Percentiles rank a stretch among this genome's conserved stretches.
Conservation (phyloP, 2,888 invertebrate genomes). For the Stomorhina lunata region DNA sequence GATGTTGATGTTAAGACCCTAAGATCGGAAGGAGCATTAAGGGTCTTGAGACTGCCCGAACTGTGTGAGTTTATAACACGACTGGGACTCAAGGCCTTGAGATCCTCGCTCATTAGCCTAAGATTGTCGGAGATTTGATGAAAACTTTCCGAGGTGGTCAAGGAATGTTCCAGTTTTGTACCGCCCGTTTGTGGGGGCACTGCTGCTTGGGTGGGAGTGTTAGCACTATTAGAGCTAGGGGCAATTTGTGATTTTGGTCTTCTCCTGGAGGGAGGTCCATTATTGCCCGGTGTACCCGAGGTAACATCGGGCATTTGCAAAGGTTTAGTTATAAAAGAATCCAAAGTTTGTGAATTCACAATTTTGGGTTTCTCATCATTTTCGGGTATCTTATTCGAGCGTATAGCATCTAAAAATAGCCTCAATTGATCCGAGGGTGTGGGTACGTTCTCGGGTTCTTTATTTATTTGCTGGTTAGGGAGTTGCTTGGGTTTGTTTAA, state of each 20-base stretch:
- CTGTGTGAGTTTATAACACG: slow-evolving; percentile 72
- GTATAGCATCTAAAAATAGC: slow-evolving; percentile 79
- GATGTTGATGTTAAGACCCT: slow-evolving; percentile 72
- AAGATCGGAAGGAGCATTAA: slow-evolving; percentile 69
- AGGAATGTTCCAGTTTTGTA: slow-evolving; percentile 73
- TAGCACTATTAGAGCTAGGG: slow-evolving; percentile 53
- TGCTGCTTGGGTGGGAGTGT: slow-evolving; percentile 69
- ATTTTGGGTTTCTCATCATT: slow-evolving; percentile 74
- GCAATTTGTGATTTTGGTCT: slow-evolving; percentile 42
- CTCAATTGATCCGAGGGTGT: slow-evolving; percentile 80
- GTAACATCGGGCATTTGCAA: slow-evolving; percentile 77
- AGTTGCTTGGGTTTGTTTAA: neutral
- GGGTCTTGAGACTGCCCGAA: slow-evolving; percentile 71
- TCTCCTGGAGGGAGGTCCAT: slow-evolving; percentile 56
- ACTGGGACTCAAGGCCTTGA: slow-evolving; percentile 78
- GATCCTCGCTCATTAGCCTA: slow-evolving; percentile 79
- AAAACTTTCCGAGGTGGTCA: slow-evolving; percentile 78
- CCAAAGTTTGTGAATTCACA: slow-evolving; percentile 74
- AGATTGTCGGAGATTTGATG: slow-evolving; percentile 79
- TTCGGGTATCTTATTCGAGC: slow-evolving; percentile 79
- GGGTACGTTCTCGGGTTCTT: slow-evolving; percentile 70
- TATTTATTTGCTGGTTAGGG: too few species aligned
- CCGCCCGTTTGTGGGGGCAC: slow-evolving; percentile 43
- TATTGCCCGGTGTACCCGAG: slow-evolving; percentile 72
- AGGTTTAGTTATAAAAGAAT: slow-evolving; percentile 76